These are phyloP conservation scores for Agrotis puta DNA, from an alignment of 2,888 invertebrate genomes.

Conservation along the genomic window DNA sequence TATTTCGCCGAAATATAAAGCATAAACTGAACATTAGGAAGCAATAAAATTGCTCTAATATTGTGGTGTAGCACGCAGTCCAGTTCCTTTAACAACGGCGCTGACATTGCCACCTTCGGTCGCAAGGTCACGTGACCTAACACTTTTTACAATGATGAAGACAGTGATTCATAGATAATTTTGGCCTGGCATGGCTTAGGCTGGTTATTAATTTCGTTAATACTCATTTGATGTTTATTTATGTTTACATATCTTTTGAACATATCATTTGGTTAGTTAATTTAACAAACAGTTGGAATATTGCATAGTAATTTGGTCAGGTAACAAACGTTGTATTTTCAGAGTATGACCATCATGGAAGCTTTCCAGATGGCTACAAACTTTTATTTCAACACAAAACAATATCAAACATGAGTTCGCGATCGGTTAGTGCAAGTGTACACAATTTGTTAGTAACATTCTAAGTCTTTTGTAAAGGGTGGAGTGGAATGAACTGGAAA, in stretches of 20 bases:
- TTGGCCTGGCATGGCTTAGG: too few species aligned
- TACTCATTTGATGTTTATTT: too few species aligned
- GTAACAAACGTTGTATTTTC: not conserved
- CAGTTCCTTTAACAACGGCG: slow-evolving; percentile 18
- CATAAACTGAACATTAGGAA: slow-evolving; percentile 20
- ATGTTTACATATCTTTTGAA: too few species aligned
- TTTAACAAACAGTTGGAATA: not conserved
- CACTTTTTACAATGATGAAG: not conserved
- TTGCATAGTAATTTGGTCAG: not conserved
- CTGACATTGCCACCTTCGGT: slow-evolving; percentile 37
- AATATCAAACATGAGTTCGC: too few species aligned
- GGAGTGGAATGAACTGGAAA: too few species aligned
- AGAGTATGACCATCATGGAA: not conserved
- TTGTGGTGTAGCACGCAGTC: slow-evolving; percentile 20
- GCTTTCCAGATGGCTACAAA: not conserved
- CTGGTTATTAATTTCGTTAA: too few species aligned
- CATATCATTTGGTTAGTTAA: too few species aligned
- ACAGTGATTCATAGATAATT: slow-evolving; percentile 1
- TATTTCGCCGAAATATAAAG: slow-evolving; percentile 22
- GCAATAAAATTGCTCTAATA: slow-evolving; percentile 9
- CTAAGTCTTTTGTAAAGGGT: too few species aligned
- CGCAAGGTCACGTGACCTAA: slow-evolving; percentile 47
- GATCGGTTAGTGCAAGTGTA: too few species aligned
- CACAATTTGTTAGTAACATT: too few species aligned
- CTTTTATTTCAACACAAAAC: too few species aligned